Conservation (phyloP, 1,140 invertebrate genomes). For the Drosophila ananassae region DNA sequence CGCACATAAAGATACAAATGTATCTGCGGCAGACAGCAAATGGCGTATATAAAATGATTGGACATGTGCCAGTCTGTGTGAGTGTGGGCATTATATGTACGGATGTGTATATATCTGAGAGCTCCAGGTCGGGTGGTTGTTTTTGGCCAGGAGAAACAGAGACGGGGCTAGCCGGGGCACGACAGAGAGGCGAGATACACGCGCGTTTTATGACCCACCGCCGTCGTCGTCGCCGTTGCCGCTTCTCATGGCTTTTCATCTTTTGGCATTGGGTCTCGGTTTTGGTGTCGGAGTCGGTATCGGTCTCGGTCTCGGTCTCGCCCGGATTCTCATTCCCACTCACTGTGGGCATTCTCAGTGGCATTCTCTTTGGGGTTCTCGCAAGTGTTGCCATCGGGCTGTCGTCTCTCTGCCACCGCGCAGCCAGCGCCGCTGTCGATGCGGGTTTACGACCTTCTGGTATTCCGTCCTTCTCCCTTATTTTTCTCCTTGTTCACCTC, state of each 20-base stretch:
- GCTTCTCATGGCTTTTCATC: conserved; percentile 77
- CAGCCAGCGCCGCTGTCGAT: conserved; percentile 35
- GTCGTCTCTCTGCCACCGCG: conserved; percentile 24
- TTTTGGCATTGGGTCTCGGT: conserved; percentile 55
- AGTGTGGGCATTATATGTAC: neutral
- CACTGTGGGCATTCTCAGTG: conserved; percentile 29
- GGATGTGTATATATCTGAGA: conserved; percentile 4
- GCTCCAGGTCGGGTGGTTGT: conserved; percentile 61
- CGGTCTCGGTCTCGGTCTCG: conserved; percentile 25
- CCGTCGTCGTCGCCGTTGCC: conserved; percentile 29
- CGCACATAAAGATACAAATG: conserved; percentile 82
- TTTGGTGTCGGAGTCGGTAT: conserved; percentile 1
- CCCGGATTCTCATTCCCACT: conserved; percentile 46
- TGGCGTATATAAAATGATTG: conserved; percentile 83
- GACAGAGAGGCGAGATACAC: conserved; percentile 43
- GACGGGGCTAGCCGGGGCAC: conserved; percentile 1
- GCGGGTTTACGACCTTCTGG: conserved; percentile 68
- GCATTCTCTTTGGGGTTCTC: conserved; percentile 42
- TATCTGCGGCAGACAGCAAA: conserved; percentile 80
- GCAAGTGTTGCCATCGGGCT: conserved; percentile 53
- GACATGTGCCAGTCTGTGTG: conserved; percentile 61
- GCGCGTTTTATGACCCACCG: conserved; percentile 66
- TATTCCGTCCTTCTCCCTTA: conserved; percentile 19
- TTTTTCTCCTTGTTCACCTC: conserved; percentile 37
- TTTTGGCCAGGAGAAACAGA: conserved; percentile 33